Evolutionary conservation across 2,888 invertebrate species (phyloP), one percentile per base, ranked within the genome.

Genomic region (Neuroscelio doddi): DNA sequence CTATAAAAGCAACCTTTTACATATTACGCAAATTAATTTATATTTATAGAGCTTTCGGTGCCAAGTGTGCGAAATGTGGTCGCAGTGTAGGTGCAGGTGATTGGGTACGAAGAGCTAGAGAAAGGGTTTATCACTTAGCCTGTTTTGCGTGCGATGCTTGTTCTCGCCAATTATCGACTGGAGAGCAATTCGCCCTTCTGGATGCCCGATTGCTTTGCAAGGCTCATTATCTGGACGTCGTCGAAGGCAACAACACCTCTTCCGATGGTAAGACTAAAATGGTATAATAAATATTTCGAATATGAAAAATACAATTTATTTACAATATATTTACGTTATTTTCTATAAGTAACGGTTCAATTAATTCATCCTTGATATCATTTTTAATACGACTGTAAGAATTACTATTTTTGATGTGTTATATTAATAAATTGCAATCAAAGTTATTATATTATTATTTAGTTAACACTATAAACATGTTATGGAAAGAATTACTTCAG

Each of bases 71-170:
- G 46, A 97, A 97, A 85, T 98, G 98, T 86, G 91, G 93, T 75
- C 91, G 98, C 50, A 92, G 93, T 74, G 96, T 98, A 80, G 94
- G 95, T 12, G 91, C 97, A 12, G 94, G 95, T 38, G 98, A 98
- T 87, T 99, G 98, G 98, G 98, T 99, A 78, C 89, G 98, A 67
- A 92, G 96, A 81, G 98, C 98, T 27, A 89, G 95, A 49, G 94
- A 95, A 80, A 92, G 94, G 85, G 96, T 98, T 26, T 99, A 97
- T 87, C 98, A 99, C 86, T 88, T 99, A 84, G 98, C 98, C 42
- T 99, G 99, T 87, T 99, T 99, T 87, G 97, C 98, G 14, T 98
- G 98, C 86, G 97, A 98, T 85, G 94, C 95, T 61, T 96, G 96
- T 85, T 95, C 95, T 75, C 89, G 96, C 26, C 96, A 96, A 86